Conservation (phyloP, 2,888 invertebrate genomes). For the Frankliniella intonsa region DNA sequence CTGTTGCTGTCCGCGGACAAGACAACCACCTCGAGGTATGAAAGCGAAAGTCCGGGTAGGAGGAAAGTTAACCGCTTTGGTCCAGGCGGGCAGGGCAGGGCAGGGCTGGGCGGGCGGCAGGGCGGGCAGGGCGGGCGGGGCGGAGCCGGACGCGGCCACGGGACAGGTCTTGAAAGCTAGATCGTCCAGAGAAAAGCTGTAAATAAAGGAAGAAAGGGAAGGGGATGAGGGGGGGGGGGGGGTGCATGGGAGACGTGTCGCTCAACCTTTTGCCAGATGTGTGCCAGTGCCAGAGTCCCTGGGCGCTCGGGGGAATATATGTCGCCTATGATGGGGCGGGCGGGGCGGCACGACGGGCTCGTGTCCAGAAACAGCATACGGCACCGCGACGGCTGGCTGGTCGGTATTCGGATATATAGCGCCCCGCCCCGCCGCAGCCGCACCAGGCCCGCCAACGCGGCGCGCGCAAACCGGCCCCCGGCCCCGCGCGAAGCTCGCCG, state of each 20-base stretch:
- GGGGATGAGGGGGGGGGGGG: background rate
- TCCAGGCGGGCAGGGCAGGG: background rate
- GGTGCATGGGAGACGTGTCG: background rate
- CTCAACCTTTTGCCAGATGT: background rate
- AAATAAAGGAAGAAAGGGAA: background rate
- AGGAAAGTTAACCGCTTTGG: slow-evolving; percentile 1
- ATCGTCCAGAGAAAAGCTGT: background rate
- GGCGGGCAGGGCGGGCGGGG: background rate
- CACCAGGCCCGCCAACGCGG: too few relatives aligned
- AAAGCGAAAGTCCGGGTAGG: slow-evolving; percentile 20
- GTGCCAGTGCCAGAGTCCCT: background rate
- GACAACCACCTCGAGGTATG: slow-evolving; percentile 23
- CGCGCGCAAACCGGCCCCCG: too few relatives aligned
- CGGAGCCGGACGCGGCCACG: background rate
- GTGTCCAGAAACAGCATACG: too few relatives aligned
- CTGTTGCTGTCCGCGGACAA: background rate
- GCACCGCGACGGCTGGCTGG: too few relatives aligned
- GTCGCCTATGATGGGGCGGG: too few relatives aligned
- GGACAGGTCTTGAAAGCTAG: background rate
- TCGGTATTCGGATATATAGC: too few relatives aligned
- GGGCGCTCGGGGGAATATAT: too few relatives aligned
- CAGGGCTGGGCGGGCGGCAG: background rate
- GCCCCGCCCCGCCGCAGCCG: too few relatives aligned
- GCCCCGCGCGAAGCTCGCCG: too few relatives aligned
- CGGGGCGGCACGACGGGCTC: too few relatives aligned